Conservation (phyloP, 1,140 invertebrate genomes). For the Plutomurus gul region DNA sequence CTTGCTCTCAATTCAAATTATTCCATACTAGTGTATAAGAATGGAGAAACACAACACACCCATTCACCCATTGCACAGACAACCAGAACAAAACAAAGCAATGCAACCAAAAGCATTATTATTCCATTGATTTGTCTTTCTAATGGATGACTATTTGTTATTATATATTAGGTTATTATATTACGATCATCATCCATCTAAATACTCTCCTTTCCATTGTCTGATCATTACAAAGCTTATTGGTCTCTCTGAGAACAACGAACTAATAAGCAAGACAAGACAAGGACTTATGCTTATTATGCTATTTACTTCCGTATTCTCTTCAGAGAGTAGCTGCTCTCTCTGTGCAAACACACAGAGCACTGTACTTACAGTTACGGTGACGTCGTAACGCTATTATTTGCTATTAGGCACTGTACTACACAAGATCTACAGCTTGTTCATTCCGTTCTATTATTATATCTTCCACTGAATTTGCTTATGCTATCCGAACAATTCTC, state of each 20-base stretch:
- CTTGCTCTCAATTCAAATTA: conserved; percentile 20
- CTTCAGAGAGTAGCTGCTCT: no score
- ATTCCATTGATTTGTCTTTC: conserved; percentile 21
- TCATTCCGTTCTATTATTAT: no score
- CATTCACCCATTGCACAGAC: neutral
- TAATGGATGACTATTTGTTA: conserved; percentile 14
- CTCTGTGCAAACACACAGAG: no score
- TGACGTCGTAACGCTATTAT: no score
- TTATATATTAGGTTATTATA: conserved; percentile 16
- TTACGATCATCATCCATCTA: conserved; percentile 1
- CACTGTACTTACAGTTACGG: no score
- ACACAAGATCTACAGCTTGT: no score
- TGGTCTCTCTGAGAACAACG: conserved; percentile 19
- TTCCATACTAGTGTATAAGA: neutral
- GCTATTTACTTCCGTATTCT: neutral
- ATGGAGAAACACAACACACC: conserved; percentile 10
- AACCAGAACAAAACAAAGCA: conserved; percentile 4
- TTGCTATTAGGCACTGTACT: no score
- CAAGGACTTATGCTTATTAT: neutral
- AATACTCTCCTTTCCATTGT: conserved; percentile 4
- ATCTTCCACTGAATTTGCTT: no score
- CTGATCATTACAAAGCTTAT: neutral
- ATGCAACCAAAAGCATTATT: neutral
- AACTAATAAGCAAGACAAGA: neutral
- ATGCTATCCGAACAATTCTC: no score